Evolutionary conservation across 2,113 vertebrate species (phyloP).

Genomic region (Hemicordylus capensis): DNA sequence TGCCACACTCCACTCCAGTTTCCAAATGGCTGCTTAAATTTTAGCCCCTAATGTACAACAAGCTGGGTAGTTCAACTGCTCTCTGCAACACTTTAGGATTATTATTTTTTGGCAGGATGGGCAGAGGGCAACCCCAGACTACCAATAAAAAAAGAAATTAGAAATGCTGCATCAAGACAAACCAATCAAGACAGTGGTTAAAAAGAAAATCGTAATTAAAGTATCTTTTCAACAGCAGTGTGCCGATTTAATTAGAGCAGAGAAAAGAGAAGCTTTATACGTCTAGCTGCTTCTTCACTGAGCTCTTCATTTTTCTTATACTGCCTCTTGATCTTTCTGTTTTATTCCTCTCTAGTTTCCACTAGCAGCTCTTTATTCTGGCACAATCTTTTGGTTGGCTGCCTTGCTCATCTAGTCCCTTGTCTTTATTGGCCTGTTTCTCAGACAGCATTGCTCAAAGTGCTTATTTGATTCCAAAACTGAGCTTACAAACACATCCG

Average conservation of each 20-base stretch:
- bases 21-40: neutral
- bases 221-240: neutral
- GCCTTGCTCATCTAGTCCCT: rapidly evolving
- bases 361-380: constrained; percentile 17
- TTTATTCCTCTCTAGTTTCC: neutral
- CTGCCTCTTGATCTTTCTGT: constrained; percentile 6
- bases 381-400: constrained; percentile 5
- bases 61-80: neutral
- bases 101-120: neutral
- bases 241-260: constrained; percentile 24
- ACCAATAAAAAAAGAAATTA: neutral
- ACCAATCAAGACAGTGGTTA: neutral
- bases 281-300: constrained; percentile 13
- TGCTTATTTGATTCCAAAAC: constrained; percentile 31
- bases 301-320: constrained; percentile 9
- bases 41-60: constrained; percentile 23
- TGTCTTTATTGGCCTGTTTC: constrained; percentile 11
- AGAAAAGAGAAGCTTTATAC: constrained; percentile 33
- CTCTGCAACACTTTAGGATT: neutral
- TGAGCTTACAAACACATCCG: constrained; percentile 9
- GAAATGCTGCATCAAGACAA: neutral
- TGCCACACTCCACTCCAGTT: neutral
- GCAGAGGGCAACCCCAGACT: neutral
- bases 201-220: constrained; percentile 1
- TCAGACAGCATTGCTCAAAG: constrained; percentile 1